Percentiles rank a stretch among this genome's conserved stretches.
phyloP scores from a whole-genome alignment of 2,113 vertebrate genomes.

The Telmatochromis brachygnathus region DNA sequence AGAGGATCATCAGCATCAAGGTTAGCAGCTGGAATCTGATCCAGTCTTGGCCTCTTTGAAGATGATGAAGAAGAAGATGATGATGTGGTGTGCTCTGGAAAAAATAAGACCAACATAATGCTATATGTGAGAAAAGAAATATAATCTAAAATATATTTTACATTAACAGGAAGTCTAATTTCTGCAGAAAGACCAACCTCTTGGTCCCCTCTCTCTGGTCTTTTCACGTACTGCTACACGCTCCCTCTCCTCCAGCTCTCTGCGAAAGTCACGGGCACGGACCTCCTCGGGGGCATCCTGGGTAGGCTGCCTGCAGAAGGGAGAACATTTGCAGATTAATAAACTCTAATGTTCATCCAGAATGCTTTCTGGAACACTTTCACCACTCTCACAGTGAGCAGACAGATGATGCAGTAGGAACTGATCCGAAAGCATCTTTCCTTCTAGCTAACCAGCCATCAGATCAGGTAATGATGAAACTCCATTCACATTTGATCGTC shows the following conservation, averaged over 20 bases:
- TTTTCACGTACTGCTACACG: conserved; percentile 84
- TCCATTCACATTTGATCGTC: background rate
- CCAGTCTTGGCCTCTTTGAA: conserved; percentile 92
- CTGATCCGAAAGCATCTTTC: background rate
- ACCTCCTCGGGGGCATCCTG: conserved; percentile 96
- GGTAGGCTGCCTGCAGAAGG: conserved; percentile 79
- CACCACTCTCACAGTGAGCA: background rate
- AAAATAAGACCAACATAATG: background rate
- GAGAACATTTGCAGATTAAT: background rate
- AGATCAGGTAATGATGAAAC: background rate
- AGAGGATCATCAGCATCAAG: conserved; percentile 95
- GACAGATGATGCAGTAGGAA: background rate
- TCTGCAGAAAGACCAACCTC: conserved; percentile 70
- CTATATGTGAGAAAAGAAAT: background rate
- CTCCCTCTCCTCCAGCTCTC: conserved; percentile 94
- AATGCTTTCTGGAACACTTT: background rate
- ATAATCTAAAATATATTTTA: background rate
- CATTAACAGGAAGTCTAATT: background rate
- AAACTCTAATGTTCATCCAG: background rate
- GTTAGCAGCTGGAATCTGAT: conserved; percentile 97
- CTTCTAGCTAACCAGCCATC: background rate
- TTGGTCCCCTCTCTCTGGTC: conserved; percentile 84
- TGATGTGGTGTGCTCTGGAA: conserved; percentile 87
- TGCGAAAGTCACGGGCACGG: conserved; percentile 91
- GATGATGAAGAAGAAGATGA: conserved; percentile 77